Evolutionary conservation across 2,888 invertebrate genomes (phyloP), one percentile per base, ranked within the genome.

Genomic region (Seira musarum): DNA sequence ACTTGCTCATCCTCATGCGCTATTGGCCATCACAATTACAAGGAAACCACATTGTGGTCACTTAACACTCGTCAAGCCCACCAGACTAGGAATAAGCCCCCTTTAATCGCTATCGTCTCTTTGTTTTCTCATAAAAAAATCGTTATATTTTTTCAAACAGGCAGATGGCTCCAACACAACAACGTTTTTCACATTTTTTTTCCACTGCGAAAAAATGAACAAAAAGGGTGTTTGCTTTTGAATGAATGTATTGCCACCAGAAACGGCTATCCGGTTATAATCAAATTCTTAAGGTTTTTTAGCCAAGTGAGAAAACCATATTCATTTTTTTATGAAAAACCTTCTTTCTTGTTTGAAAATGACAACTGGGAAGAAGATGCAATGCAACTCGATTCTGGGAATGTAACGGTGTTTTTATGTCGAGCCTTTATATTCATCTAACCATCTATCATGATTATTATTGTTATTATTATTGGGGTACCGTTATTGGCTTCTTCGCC

Each of bases 391-490:
- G 53, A 53, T 53, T 53, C 53, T 53, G 53, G 53, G 53, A 53
- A 53, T 53, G 53, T 53, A 53, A 53, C 15, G 17, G 53, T 53
- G 13, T 53, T 53, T 53, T 53, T 53, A 53, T 53, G 53, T 8
- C 17, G 53, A 53, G 53, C 53, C 15, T 53, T 53, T 17, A 53
- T 53, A 53, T 53, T 76, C 65, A 64, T 30, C 17, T 53, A 53
- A n/a, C 69, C 77, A 77, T 77, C 76, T 53, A 77, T 77, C 76
- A 77, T 70, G 61, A 65, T 75, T 69, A 69, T 71, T 70, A 70
- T 71, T 79, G 71, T 79, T 79, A 79, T 79, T 78, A 71, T 78
- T 79, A 79, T 79, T 79, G 67, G 67, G 24, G 35, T 72, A 53
- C 71, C 77, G 77, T 78, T 78, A 78, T 66, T 66, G 40, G 66